Base-by-base conservation (phyloP, 2,797 vertebrate species). In the Acrossocheilus fasciatus region DNA sequence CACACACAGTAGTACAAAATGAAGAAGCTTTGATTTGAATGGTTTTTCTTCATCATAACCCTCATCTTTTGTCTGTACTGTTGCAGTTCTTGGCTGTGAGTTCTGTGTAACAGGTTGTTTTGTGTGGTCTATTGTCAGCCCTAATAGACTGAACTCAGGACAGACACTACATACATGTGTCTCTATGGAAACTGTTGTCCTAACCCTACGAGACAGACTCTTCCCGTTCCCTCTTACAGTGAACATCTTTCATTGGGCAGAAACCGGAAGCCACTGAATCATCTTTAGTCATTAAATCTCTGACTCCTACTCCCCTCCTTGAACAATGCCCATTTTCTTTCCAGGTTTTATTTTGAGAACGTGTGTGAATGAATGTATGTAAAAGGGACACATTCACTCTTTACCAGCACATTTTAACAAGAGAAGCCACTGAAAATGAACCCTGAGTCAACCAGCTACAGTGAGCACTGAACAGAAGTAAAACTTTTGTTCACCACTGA, bases 181-280 rank as follows among this genome's bases (percentile, higher is more conserved):
- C 66, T 70, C 87, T 74, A 82, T 83, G 54, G 84, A 88, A 82
- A 86, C 87, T 0, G 70, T 52, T 84, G 72, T 66, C 41, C 54
- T 64, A n/a, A 30, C 17, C 72, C 43, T 36, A 17, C 52, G 45
- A 75, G 83, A 57, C 62, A 75, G 73, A 59, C 47, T 70, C n/a
- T 79, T 70, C 39, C 52, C 14, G 1, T 79, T 69, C 20, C 5
- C n/a, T 59, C n/a, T 68, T 34, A 20, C 64, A 69, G 68, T 17
- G 68, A 83, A 8, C 57, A 84, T 84, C 62, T 85, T 70, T 69
- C n/a, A 45, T 70, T 80, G 41, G n/a, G 4, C 11, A 11, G 9
- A 43, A 85, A 36, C 77, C 50, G 26, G 36, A 34, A 43, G 59
- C 83, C n/a, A 66, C 50, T 57, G 26, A 79, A 45, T 85, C 14